Evolutionary conservation across 2,113 vertebrate species (phyloP), one percentile per base, ranked within the genome.

Genomic region (Aix galericulata): DNA sequence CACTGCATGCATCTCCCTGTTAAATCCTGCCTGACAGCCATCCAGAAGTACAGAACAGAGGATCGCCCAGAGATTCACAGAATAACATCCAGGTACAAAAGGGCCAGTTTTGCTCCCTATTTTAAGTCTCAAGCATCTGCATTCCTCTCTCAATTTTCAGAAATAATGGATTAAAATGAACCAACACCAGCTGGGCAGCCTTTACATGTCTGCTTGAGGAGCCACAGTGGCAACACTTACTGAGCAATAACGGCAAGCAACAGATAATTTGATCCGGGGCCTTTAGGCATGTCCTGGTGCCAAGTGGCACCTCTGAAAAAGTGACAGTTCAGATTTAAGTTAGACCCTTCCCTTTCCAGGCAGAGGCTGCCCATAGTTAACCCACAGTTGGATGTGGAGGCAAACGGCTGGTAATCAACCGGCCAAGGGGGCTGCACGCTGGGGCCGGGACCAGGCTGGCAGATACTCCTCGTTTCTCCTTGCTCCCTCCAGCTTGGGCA

Each of bases 371-470:
- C 38, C 80, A 27, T 29, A 6, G 42, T 8, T 0, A 38, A n/a
- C 18, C 42, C 8, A 10, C 44, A 18, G 29, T 40, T 2, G 2
- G 38, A 2, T 2, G 1, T 2, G 34, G 23, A 32, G 38, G 22
- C 52, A 69, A 55, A 16, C 63, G 11, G 29, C 46, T 6, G 38
- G 8, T 8, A 16, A 15, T 10, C 34, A 50, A 17, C 26, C 18
- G 9, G 17, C 7, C 69, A 36, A 17, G 13, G n/a, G 59, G 7
- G 15, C 46, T 2, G 7, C 4, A 2, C 13, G 4, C 1, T 0
- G 6, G 59, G 32, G 44, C 14, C 2, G 3, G 58, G 66, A 26
- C 46, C 22, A 0, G 34, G n/a, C 68, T 23, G 56, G 2, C 66
- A 5, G 0, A 5, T 26, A 69, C 17, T 46, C 60, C 52, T 23